These are phyloP conservation scores for Drepanosiphum platanoidis DNA, from an alignment of 2,888 invertebrate genomes.

Conservation along the genomic window DNA sequence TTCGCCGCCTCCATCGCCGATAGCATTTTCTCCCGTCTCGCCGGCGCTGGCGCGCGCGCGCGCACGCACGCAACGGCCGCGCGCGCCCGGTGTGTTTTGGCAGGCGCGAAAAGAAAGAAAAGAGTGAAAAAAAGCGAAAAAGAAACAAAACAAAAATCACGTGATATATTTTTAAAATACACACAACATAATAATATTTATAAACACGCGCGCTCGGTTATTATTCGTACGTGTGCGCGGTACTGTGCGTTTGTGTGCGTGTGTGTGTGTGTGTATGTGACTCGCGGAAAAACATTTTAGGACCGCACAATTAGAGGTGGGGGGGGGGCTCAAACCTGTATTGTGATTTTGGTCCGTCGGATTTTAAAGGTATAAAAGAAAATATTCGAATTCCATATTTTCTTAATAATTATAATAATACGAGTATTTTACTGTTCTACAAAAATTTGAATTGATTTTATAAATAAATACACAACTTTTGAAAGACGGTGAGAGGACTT, in stretches of 20 bases:
- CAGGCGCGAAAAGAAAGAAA: constrained; percentile 28
- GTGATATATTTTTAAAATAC: neutral
- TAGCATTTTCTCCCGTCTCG: constrained; percentile 34
- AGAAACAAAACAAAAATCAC: neutral
- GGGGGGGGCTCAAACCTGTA: too few species aligned
- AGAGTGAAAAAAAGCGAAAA: neutral
- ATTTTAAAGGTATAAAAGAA: too few species aligned
- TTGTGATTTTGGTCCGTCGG: too few species aligned
- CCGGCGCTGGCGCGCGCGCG: constrained; percentile 18
- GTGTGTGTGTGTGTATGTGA: neutral
- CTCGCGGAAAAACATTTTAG: too few species aligned
- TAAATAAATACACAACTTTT: too few species aligned
- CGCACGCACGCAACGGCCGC: neutral
- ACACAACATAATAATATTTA: neutral
- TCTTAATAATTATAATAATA: too few species aligned
- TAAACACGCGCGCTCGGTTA: neutral
- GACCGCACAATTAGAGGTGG: too few species aligned
- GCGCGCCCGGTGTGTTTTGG: neutral
- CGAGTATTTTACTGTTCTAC: too few species aligned
- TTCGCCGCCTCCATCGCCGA: constrained; percentile 32
- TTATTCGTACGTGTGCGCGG: neutral
- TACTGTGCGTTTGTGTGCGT: neutral
- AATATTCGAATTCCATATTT: too few species aligned
- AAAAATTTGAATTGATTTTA: too few species aligned
- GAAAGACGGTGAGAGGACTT: too few species aligned